Evolutionary conservation across 2,113 vertebrate species (phyloP).

Genomic region (Hylia prasina): DNA sequence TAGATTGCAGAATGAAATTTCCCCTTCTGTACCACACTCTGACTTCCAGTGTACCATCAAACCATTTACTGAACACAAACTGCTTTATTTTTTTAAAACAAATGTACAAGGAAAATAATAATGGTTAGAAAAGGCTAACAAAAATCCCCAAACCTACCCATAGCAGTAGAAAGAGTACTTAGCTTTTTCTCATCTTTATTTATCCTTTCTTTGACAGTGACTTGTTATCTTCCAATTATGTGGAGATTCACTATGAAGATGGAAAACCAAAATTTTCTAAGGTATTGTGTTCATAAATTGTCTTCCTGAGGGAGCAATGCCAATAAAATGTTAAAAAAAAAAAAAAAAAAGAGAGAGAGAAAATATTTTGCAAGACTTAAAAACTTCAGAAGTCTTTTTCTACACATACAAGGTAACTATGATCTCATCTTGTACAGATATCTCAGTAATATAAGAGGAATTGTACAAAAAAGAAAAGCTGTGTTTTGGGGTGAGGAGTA

Average conservation of each 20-base stretch:
- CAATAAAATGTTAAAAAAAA: background rate
- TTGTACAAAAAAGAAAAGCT: background rate
- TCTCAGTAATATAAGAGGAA: background rate
- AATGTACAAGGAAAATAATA: background rate
- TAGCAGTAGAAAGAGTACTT: background rate
- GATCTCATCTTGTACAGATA: background rate
- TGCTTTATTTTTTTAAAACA: background rate
- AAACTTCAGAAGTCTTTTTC: background rate
- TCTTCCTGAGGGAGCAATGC: background rate
- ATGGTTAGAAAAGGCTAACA: background rate
- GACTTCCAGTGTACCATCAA: background rate
- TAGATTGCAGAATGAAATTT: background rate
- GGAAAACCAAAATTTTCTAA: constrained; percentile 86
- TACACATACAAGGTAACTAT: background rate
- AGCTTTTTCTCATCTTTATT: background rate
- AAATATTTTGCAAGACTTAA: background rate
- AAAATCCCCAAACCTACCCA: rapidly evolving
- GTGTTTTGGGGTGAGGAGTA: background rate
- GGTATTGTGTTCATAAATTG: constrained; percentile 73
- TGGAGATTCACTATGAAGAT: constrained; percentile 93
- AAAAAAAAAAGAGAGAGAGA: background rate
- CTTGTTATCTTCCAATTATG: constrained; percentile 92
- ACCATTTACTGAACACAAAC: background rate
- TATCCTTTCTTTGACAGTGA: constrained; percentile 77
- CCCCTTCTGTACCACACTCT: background rate